Evolutionary conservation across 2,888 invertebrate species (phyloP).

Genomic region (Blastobasis adustella): DNA sequence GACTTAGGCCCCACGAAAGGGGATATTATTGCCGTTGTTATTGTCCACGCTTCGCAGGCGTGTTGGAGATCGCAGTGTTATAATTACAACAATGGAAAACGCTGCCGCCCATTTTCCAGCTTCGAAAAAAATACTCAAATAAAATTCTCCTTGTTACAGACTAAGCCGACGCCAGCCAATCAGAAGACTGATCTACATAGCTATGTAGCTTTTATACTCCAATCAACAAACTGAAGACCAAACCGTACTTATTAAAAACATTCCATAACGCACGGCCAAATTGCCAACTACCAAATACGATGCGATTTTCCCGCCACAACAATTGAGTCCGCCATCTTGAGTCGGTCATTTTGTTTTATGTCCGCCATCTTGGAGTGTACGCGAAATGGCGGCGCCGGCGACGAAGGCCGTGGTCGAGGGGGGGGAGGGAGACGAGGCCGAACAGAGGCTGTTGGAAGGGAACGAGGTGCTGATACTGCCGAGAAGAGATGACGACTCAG

Average conservation of each 20-base stretch:
- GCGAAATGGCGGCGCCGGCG: conserved; percentile 43
- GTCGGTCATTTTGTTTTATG: conserved; percentile 24
- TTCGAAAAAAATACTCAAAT: neutral
- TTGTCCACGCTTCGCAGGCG: no score
- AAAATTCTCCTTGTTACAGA: conserved; percentile 23
- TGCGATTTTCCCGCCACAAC: neutral
- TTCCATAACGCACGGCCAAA: conserved; percentile 18
- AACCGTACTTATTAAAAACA: conserved; percentile 6
- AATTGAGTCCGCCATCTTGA: conserved; percentile 16
- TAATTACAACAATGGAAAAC: no score
- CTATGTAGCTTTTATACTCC: conserved; percentile 28
- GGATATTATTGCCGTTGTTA: no score
- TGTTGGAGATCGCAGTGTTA: no score
- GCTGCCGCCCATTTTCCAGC: no score
- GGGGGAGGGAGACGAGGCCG: conserved; percentile 43
- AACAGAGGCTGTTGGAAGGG: conserved; percentile 45
- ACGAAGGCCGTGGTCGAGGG: conserved; percentile 32
- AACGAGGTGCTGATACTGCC: conserved; percentile 39
- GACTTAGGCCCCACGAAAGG: no score
- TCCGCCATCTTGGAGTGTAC: conserved; percentile 2
- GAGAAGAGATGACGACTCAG: conserved; percentile 27
- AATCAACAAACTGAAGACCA: conserved; percentile 8
- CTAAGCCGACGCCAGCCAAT: conserved; percentile 32
- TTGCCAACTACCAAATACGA: conserved; percentile 5
- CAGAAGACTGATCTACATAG: conserved; percentile 33